A percentile compares a stretch with the other conserved stretches of the same genome.
phyloP scores from a whole-genome alignment of 1,140 invertebrate genomes.

The Spodoptera frugiperda region DNA sequence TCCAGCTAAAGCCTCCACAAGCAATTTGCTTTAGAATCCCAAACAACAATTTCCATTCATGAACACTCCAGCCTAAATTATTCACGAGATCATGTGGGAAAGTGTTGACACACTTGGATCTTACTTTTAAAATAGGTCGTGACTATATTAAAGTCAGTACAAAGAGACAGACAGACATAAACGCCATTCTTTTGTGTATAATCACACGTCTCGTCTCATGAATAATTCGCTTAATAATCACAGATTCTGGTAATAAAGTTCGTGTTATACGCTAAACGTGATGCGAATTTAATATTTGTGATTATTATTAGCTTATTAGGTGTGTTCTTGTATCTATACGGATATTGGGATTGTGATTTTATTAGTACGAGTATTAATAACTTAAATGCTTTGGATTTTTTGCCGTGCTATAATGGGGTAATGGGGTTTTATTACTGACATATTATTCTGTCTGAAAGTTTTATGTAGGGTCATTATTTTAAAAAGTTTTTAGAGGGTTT shows the following conservation, averaged over 20 bases:
- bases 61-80: slow-evolving; percentile 2
- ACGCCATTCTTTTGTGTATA: slow-evolving; percentile 40
- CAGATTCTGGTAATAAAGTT: slow-evolving; percentile 41
- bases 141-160: slow-evolving; percentile 28
- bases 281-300: slow-evolving; percentile 37
- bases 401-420: too few species aligned
- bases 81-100: slow-evolving; percentile 9
- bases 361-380: too few species aligned
- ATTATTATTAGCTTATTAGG: background rate
- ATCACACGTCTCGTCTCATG: slow-evolving; percentile 28
- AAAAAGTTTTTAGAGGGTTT: too few species aligned
- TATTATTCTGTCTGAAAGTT: too few species aligned
- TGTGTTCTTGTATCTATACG: slow-evolving; percentile 34
- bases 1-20: background rate
- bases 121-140: slow-evolving; percentile 39
- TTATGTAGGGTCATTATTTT: too few species aligned
- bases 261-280: slow-evolving; percentile 41
- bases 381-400: too few species aligned
- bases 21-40: background rate
- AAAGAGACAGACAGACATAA: slow-evolving; percentile 26
- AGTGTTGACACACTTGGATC: slow-evolving; percentile 31
- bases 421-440: too few species aligned
- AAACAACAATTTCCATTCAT: slow-evolving; percentile 12
- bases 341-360: slow-evolving; percentile 6
- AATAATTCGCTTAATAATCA: slow-evolving; percentile 42